These are phyloP conservation scores for Dichetophora obliterata DNA, from an alignment of 2,888 invertebrate species.

Conservation along the genomic window DNA sequence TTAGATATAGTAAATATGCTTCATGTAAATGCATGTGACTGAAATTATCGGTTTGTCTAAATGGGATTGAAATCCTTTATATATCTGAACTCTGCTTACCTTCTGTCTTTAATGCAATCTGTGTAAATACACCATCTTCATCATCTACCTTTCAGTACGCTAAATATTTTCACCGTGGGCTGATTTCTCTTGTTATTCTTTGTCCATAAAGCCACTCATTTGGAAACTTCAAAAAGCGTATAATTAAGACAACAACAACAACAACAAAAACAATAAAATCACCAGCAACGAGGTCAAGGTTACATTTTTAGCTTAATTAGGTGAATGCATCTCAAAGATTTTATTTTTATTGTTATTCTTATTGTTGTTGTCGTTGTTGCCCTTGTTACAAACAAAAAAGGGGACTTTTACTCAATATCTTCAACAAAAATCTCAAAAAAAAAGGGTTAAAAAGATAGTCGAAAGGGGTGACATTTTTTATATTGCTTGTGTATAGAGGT, in stretches of 20 bases:
- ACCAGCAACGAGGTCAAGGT: not conserved
- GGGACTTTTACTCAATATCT: not conserved
- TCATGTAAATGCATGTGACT: too few species aligned
- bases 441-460: conserved; percentile 11
- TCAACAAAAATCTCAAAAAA: not conserved
- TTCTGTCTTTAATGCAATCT: too few species aligned
- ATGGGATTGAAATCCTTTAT: too few species aligned
- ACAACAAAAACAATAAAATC: not conserved
- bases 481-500: not conserved
- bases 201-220: conserved; percentile 1
- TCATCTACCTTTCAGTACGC: too few species aligned
- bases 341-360: conserved; percentile 1
- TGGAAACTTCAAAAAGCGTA: conserved; percentile 7
- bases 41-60: too few species aligned
- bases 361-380: too few species aligned
- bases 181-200: not conserved
- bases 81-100: too few species aligned
- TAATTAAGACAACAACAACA: not conserved
- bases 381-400: not conserved
- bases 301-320: not conserved
- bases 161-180: too few species aligned
- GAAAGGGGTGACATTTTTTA: conserved; percentile 15
- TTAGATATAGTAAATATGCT: too few species aligned
- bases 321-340: conserved; percentile 11
- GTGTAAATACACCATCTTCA: too few species aligned